Percentiles rank a stretch among this genome's conserved stretches.
Evolutionary conservation across 2,797 vertebrate species (phyloP).

Genomic region (Rhincodon typus): DNA sequence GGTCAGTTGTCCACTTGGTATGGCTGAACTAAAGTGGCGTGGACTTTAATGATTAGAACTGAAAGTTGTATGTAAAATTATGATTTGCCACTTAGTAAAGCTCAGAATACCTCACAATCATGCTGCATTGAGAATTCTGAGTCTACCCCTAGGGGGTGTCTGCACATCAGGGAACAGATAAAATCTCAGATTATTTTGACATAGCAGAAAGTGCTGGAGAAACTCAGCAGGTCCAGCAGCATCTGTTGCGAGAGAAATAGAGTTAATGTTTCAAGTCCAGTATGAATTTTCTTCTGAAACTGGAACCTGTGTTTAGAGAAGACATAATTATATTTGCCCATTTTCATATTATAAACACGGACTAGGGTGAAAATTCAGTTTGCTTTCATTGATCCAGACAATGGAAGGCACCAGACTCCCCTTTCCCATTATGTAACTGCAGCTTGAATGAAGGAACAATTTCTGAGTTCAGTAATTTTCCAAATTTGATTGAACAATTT

Average conservation of each 20-base stretch:
- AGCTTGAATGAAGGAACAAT: neutral
- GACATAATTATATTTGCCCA: neutral
- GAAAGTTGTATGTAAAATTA: neutral
- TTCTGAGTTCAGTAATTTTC: neutral
- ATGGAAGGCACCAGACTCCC: too few relatives aligned
- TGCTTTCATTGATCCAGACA: neutral
- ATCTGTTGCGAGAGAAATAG: too few relatives aligned
- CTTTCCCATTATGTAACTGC: neutral
- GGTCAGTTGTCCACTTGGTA: neutral
- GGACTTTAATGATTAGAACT: neutral
- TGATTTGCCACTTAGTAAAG: neutral
- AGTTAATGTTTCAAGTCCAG: too few relatives aligned
- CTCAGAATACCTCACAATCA: neutral
- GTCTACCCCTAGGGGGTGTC: neutral
- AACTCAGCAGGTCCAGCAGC: too few relatives aligned
- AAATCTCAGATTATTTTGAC: neutral
- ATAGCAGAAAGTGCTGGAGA: too few relatives aligned
- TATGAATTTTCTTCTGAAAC: too few relatives aligned
- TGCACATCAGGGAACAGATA: neutral
- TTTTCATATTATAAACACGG: neutral
- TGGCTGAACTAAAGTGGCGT: neutral
- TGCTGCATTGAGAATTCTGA: neutral
- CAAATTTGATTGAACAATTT: neutral
- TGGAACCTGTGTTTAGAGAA: neutral
- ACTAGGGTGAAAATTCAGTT: too few relatives aligned